phyloP scores from a whole-genome alignment of 2,888 invertebrate genomes.

The Drosophila eohydei region DNA sequence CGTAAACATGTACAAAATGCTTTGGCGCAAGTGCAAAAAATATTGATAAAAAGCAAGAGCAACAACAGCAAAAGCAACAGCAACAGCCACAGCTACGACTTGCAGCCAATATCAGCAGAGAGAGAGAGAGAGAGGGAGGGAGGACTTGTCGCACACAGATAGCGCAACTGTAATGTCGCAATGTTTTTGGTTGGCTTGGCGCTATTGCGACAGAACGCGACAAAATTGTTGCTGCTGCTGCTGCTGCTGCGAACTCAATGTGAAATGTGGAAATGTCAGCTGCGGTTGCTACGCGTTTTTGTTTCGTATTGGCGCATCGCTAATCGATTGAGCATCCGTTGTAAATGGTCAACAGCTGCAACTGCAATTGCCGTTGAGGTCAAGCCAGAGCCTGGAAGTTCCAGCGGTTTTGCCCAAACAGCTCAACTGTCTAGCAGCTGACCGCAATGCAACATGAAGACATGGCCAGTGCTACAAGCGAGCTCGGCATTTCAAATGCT shows the following conservation, averaged over 20 bases:
- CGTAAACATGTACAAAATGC: constrained; percentile 79
- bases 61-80: constrained; percentile 3
- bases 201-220: constrained; percentile 50
- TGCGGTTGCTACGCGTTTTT: constrained; percentile 42
- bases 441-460: background rate
- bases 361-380: constrained; percentile 31
- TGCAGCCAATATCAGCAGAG: constrained; percentile 12
- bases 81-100: constrained; percentile 16
- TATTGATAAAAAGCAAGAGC: constrained; percentile 25
- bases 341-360: constrained; percentile 34
- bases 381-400: background rate
- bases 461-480: background rate
- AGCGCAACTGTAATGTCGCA: constrained; percentile 43
- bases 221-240: constrained; percentile 30
- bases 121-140: background rate
- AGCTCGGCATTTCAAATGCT: background rate
- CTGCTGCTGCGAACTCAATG: constrained; percentile 9
- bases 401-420: too few species aligned
- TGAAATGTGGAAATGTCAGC: constrained; percentile 46
- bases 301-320: constrained; percentile 44
- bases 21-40: constrained; percentile 52
- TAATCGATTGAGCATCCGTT: constrained; percentile 58
- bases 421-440: background rate
- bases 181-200: constrained; percentile 49
- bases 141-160: constrained; percentile 21